Conservation (phyloP, 2,113 vertebrate genomes). For the Paralichthys olivaceus region DNA sequence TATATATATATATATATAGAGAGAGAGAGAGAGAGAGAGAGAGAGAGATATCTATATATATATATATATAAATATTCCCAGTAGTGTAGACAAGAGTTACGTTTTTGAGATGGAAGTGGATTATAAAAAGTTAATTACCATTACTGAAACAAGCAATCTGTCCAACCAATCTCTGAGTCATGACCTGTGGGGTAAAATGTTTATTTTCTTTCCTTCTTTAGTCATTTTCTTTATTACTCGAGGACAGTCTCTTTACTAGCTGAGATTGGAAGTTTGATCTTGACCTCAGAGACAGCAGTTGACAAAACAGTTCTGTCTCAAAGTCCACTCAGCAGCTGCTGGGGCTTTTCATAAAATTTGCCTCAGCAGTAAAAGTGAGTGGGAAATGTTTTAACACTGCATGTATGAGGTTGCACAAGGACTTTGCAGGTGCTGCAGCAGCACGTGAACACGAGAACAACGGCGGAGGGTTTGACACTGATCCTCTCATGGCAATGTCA, state of each 20-base stretch:
- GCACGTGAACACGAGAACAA: not conserved
- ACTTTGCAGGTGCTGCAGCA: not conserved
- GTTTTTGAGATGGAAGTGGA: not conserved
- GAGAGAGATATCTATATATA: too few species aligned
- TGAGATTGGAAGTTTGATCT: not conserved
- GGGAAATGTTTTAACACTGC: not conserved
- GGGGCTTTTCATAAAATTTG: not conserved
- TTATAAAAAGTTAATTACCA: not conserved
- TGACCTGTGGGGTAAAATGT: not conserved
- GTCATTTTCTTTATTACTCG: not conserved
- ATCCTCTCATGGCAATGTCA: slow-evolving; percentile 12
- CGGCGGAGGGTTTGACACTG: slow-evolving; percentile 1
- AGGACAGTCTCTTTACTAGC: not conserved
- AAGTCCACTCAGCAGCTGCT: not conserved
- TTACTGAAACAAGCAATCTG: not conserved
- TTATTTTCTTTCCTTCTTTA: not conserved
- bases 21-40: too few species aligned
- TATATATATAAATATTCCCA: too few species aligned
- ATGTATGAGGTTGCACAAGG: not conserved
- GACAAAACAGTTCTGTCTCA: not conserved
- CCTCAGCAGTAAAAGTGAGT: not conserved
- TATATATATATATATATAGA: too few species aligned
- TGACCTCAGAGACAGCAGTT: not conserved
- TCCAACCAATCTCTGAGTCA: not conserved
- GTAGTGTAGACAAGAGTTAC: too few species aligned